Conservation (phyloP, 2,888 invertebrate species). For the Epicampocera succincta region DNA sequence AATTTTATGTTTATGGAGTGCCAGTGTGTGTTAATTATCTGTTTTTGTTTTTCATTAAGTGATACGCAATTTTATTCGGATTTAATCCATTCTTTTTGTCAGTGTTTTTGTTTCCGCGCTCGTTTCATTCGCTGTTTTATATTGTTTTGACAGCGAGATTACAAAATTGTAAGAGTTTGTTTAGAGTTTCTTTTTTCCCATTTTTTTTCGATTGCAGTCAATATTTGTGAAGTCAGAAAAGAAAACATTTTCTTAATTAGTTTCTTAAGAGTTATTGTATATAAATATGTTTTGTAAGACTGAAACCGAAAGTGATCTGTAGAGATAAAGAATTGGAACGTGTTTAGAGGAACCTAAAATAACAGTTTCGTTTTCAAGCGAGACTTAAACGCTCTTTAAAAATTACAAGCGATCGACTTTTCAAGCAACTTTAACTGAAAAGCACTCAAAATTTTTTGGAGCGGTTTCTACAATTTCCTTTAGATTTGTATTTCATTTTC, state of each 20-base stretch:
- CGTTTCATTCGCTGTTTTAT: neutral
- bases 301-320: too few species aligned
- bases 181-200: constrained; percentile 1
- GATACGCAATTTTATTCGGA: constrained; percentile 58
- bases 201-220: constrained; percentile 32
- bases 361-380: too few species aligned
- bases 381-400: too few species aligned
- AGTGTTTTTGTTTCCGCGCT: constrained; percentile 1
- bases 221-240: constrained; percentile 36
- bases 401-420: too few species aligned
- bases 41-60: constrained; percentile 46
- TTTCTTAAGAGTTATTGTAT: neutral
- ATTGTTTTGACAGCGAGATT: constrained; percentile 27
- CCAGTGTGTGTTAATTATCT: neutral
- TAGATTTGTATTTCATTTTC: too few species aligned
- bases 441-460: too few species aligned
- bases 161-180: constrained; percentile 34
- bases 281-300: constrained; percentile 24
- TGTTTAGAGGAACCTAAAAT: too few species aligned
- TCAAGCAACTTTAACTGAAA: too few species aligned
- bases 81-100: constrained; percentile 52
- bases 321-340: too few species aligned
- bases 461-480: too few species aligned
- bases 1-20: neutral
- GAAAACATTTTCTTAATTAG: constrained; percentile 29